Base-by-base conservation (phyloP, 2,113 vertebrate genomes). In the Pogona vitticeps region DNA sequence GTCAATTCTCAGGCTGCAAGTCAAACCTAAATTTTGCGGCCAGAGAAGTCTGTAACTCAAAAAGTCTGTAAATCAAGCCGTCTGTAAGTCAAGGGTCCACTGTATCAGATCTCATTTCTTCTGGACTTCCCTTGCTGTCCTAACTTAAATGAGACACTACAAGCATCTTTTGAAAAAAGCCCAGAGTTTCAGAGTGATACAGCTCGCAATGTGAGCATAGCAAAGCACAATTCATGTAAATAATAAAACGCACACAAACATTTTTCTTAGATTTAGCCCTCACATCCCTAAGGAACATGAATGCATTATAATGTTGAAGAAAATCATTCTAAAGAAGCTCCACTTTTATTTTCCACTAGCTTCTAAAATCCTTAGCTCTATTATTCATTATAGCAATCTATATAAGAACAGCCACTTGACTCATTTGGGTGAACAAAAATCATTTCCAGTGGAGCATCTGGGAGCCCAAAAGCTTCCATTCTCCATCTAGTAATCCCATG, bases 341-440 rank as follows among this genome's bases (percentile, higher is more conserved):
- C 68, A 70, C 23, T 26, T 17, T 6, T 2, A 0, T 75, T 67
- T 89, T 90, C 85, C 6, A 28, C 31, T 88, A 92, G 86, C 89
- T 93, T 89, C 36, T 90, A 81, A 82, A 88, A 90, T 75, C 1
- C 65, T 84, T 31, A 46, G 9, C 31, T n/a, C 20, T 7, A 6
- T 58, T 17, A 33, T 33, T 46, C 76, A 23, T 21, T 68, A 67
- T 17, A n/a, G 23, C 17, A 10, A 46, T 81, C 3, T 38, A 61
- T 80, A 42, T 65, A n/a, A n/a, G n/a, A 56, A 21, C 18, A 40
- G 26, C 18, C 23, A n/a, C 31, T 18, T 40, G 38, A 20, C 38
- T 38, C 28, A n/a, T n/a, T 65, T 10, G 12, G 38, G 36, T 65
- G 59, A 67, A 38, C 59, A 52, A 28, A 73, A 10, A 46, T 76